These are phyloP conservation scores for Myotis planiceps DNA, from an alignment of 2,797 vertebrate genomes.

Conservation along the genomic window DNA sequence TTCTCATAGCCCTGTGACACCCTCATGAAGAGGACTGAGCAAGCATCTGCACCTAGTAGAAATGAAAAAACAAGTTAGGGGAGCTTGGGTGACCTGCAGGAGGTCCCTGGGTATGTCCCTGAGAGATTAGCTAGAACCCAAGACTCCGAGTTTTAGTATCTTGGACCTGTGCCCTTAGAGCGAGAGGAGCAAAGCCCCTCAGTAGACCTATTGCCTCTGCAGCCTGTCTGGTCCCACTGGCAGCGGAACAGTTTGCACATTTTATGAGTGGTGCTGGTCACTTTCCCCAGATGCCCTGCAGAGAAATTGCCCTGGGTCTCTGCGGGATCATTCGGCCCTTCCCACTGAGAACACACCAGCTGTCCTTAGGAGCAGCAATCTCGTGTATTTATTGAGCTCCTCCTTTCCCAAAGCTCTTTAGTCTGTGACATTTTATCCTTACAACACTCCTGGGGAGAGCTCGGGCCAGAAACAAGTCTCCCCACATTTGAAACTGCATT, in stretches of 20 bases:
- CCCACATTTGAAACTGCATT: neutral
- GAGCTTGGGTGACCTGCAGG: neutral
- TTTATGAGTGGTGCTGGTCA: constrained; percentile 53
- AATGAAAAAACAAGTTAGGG: neutral
- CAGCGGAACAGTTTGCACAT: constrained; percentile 38
- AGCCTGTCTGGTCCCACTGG: neutral
- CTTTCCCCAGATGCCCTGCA: constrained; percentile 52
- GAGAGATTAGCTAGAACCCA: neutral
- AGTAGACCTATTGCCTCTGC: neutral
- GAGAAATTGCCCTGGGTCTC: constrained; percentile 42
- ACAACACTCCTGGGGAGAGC: constrained; percentile 28
- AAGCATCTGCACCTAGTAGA: neutral
- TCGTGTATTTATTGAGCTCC: constrained; percentile 6
- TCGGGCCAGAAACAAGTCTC: neutral
- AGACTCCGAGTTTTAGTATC: neutral
- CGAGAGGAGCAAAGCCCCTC: neutral
- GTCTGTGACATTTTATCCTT: neutral
- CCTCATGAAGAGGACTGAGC: neutral
- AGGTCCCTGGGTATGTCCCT: neutral
- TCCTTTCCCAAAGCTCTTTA: constrained; percentile 38
- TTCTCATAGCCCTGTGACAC: neutral
- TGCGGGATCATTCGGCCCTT: constrained; percentile 20
- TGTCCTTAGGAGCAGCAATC: constrained; percentile 58
- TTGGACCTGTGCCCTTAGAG: neutral
- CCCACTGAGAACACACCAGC: constrained; percentile 57